Evolutionary conservation across 2,888 invertebrate genomes (phyloP).

Genomic region (Drosophila dives): DNA sequence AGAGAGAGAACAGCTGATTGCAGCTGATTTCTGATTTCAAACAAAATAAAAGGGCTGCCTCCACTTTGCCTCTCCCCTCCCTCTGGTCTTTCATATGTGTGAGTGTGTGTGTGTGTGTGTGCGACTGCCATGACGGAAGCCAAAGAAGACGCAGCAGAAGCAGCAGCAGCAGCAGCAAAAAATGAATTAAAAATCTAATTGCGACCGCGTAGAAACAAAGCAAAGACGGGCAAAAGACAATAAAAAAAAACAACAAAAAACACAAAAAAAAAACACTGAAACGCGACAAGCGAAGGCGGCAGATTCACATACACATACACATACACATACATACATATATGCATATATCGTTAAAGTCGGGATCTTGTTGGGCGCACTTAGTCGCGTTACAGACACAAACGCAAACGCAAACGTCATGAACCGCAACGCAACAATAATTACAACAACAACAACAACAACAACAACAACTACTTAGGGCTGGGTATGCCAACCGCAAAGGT

Average conservation of each 20-base stretch:
- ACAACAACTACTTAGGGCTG: slow-evolving; percentile 60
- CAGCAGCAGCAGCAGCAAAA: slow-evolving; percentile 51
- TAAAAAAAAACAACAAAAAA: slow-evolving; percentile 34
- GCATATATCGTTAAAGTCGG: slow-evolving; percentile 33
- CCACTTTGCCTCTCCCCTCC: slow-evolving; percentile 8
- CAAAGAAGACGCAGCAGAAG: slow-evolving; percentile 63
- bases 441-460: slow-evolving; percentile 68
- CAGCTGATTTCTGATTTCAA: slow-evolving; percentile 71
- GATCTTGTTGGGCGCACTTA: slow-evolving; percentile 68
- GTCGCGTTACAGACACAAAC: slow-evolving; percentile 66
- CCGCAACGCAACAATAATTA: slow-evolving; percentile 81
- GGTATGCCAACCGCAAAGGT: slow-evolving; percentile 76
- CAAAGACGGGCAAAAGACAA: slow-evolving; percentile 67
- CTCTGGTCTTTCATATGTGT: neutral
- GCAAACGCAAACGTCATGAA: slow-evolving; percentile 73
- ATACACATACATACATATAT: slow-evolving; percentile 3
- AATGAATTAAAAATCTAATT: slow-evolving; percentile 78
- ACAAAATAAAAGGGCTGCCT: slow-evolving; percentile 40
- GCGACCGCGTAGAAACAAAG: slow-evolving; percentile 77
- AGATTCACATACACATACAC: slow-evolving; percentile 12
- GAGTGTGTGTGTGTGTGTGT: slow-evolving; percentile 34
- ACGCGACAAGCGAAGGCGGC: slow-evolving; percentile 50
- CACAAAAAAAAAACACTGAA: slow-evolving; percentile 37
- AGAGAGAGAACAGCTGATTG: slow-evolving; percentile 77
- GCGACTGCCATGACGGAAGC: slow-evolving; percentile 74